Percentiles rank a stretch among this genome's conserved stretches.
These are phyloP conservation scores for Pseudonaja textilis DNA, from an alignment of 2,113 vertebrate species.

Conservation along the genomic window DNA sequence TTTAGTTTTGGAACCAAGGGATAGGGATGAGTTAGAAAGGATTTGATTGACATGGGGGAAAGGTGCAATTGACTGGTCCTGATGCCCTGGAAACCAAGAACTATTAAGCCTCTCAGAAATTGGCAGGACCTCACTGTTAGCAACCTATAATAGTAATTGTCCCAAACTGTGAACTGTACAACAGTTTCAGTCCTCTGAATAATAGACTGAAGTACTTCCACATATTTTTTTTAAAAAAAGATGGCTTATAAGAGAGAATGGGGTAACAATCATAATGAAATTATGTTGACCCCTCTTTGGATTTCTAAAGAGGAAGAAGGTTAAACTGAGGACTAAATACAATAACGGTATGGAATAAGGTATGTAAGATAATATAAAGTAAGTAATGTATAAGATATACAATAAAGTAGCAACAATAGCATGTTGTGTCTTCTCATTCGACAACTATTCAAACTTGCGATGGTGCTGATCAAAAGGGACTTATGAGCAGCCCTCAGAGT, in stretches of 20 bases:
- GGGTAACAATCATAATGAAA: neutral
- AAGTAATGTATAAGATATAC: neutral
- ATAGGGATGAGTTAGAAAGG: neutral
- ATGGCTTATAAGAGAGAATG: neutral
- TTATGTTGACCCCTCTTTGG: neutral
- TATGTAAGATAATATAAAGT: neutral
- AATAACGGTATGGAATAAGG: neutral
- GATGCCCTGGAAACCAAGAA: neutral
- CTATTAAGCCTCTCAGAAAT: neutral
- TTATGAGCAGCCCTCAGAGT: neutral
- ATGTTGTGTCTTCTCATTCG: neutral
- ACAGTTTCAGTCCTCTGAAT: neutral
- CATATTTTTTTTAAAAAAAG: neutral
- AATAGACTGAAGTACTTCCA: neutral
- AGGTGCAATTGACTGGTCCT: neutral
- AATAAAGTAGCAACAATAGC: neutral
- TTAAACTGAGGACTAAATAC: neutral
- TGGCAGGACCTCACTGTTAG: neutral
- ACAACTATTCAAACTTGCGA: neutral
- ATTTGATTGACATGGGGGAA: neutral
- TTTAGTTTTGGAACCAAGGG: neutral
- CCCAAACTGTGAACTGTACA: neutral
- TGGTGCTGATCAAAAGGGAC: neutral
- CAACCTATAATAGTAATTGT: neutral
- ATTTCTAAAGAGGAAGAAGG: neutral